Evolutionary conservation across 1,140 invertebrate species (phyloP).

Genomic region (Amphibalanus amphitrite): DNA sequence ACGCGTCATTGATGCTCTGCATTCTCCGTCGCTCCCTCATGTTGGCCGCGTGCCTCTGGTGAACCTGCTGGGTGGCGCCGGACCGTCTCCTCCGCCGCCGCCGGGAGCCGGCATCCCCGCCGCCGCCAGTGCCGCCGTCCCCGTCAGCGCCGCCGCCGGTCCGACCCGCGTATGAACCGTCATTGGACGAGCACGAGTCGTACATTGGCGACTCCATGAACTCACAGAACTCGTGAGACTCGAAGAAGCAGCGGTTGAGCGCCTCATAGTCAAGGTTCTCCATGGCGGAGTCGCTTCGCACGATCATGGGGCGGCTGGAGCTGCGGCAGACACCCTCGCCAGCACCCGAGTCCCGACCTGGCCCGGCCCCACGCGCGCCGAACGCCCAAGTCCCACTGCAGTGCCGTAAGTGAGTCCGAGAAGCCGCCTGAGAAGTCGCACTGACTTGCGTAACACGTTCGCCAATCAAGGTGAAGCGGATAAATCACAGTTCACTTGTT

Average conservation of each 20-base stretch:
- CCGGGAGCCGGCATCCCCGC: not conserved
- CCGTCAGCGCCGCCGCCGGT: not conserved
- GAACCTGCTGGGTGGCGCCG: slow-evolving; percentile 37
- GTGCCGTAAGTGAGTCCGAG: too few relatives aligned
- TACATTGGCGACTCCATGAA: not conserved
- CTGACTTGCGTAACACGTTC: too few relatives aligned
- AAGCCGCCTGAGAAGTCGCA: too few relatives aligned
- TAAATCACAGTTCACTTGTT: too few relatives aligned
- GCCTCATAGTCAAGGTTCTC: not conserved
- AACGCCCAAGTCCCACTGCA: too few relatives aligned
- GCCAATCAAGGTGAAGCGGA: too few relatives aligned
- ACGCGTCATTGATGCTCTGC: slow-evolving; percentile 83
- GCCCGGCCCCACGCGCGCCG: too few relatives aligned
- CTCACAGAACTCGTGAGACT: not conserved
- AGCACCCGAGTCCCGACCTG: too few relatives aligned
- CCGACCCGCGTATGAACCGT: not conserved
- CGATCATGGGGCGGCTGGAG: too few relatives aligned
- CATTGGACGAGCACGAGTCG: not conserved
- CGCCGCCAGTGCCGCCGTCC: not conserved
- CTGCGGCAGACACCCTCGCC: too few relatives aligned
- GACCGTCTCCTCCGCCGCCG: slow-evolving; percentile 7
- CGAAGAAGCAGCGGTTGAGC: not conserved
- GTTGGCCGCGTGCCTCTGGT: slow-evolving; percentile 85
- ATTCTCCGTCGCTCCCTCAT: slow-evolving; percentile 74
- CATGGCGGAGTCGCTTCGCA: not conserved